These are phyloP conservation scores for Trisateles emortualis DNA, from an alignment of 2,888 invertebrate species.

Conservation along the genomic window DNA sequence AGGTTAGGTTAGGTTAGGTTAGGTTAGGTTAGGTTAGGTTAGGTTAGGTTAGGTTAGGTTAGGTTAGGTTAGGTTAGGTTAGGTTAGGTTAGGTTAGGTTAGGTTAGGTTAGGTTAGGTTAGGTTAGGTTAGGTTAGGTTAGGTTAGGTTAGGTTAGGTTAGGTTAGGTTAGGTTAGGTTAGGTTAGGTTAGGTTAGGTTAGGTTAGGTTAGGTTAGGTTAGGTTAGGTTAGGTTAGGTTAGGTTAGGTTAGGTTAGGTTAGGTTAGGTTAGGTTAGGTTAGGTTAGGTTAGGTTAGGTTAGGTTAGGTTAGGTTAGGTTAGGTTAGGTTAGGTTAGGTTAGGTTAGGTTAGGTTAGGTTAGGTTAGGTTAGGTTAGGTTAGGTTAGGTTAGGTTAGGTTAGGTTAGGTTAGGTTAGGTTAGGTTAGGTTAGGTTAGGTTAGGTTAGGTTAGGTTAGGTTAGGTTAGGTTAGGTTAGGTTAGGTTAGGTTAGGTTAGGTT, in stretches of 20 bases:
- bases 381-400: slow-evolving; percentile 26
- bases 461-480: slow-evolving; percentile 12
- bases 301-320: slow-evolving; percentile 29
- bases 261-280: slow-evolving; percentile 26
- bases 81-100: slow-evolving; percentile 24
- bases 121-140: neutral
- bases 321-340: slow-evolving; percentile 32
- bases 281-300: slow-evolving; percentile 25
- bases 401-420: slow-evolving; percentile 26
- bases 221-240: slow-evolving; percentile 25
- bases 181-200: slow-evolving; percentile 22
- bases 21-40: slow-evolving; percentile 15
- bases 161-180: slow-evolving; percentile 1
- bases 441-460: slow-evolving; percentile 19
- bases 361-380: slow-evolving; percentile 32
- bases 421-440: slow-evolving; percentile 13
- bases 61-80: slow-evolving; percentile 27
- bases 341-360: slow-evolving; percentile 29
- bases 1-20: slow-evolving; percentile 16
- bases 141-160: neutral
- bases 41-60: slow-evolving; percentile 22
- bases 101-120: slow-evolving; percentile 3
- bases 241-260: slow-evolving; percentile 29
- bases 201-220: slow-evolving; percentile 26
- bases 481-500: slow-evolving; percentile 18